Conservation (phyloP, 2,888 invertebrate species). For the Ennomos quercinarius region DNA sequence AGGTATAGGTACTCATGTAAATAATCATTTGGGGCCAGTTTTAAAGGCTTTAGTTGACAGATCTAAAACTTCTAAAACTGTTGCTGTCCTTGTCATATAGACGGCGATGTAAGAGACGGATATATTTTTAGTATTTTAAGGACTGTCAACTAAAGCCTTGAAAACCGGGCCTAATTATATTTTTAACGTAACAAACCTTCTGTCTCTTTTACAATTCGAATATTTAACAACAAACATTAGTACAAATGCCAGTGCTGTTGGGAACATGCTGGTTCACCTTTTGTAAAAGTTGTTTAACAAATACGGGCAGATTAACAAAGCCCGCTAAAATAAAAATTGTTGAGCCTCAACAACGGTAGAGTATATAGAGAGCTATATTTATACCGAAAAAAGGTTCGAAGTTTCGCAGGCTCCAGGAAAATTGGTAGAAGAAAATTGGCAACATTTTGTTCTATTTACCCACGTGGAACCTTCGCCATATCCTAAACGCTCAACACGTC, state of each 20-base stretch:
- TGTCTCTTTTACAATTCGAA: no score
- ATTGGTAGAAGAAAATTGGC: constrained; percentile 25
- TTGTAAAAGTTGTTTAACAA: constrained; percentile 11
- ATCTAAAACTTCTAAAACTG: no score
- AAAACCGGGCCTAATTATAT: no score
- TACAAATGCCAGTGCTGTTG: constrained; percentile 5
- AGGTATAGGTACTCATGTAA: no score
- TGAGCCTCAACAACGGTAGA: constrained; percentile 12
- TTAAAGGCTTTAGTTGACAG: no score
- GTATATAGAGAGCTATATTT: constrained; percentile 3
- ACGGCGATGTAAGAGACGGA: no score
- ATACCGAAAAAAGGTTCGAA: constrained; percentile 26
- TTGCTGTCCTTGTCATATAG: no score
- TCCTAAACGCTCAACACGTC: constrained; percentile 5
- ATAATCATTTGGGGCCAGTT: no score
- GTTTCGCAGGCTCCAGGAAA: constrained; percentile 17
- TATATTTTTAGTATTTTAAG: no score
- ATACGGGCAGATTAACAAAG: constrained; percentile 18
- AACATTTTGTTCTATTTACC: constrained; percentile 30
- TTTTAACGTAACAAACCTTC: no score
- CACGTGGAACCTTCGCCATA: constrained; percentile 27
- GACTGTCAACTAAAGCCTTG: no score
- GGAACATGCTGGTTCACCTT: constrained; percentile 1
- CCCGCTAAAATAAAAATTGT: constrained; percentile 13
- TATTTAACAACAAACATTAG: neutral